Evolutionary conservation across 2,888 invertebrate species (phyloP), one percentile per base, ranked within the genome.

Genomic region (Osmoderma eremita): DNA sequence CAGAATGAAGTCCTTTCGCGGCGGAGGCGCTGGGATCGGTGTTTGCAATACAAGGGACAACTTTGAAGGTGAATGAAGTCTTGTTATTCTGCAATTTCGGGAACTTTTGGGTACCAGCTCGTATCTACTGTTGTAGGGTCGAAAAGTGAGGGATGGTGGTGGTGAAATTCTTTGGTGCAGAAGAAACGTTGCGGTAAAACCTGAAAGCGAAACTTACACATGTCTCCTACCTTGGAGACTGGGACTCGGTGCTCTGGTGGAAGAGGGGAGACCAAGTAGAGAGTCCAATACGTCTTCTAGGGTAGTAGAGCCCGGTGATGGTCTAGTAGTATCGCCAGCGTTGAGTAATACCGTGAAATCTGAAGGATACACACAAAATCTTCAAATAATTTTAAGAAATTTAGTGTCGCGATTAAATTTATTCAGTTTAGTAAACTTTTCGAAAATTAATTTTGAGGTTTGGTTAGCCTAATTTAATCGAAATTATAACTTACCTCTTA

Each of bases 211-310:
- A 88, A 91, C 90, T 91, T 91, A 90, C 90, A 90, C 88, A 87
- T 88, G 89, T 88, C 86, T 87, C 87, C 87, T 87, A 87, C 87
- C 87, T 87, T 86, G 86, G 86, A 86, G 86, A 80, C 85, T 86
- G 77, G 88, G 88, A 80, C 93, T 93, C 76, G 92, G 90, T 79
- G 92, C 91, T 80, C 91, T 87, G 78, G 91, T 88, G 75, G 89
- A 87, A 73, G 91, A 88, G 78, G 94, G 92, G 80, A 94, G 88
- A 79, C 95, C 94, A 83, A 96, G 89, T 75, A 96, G 89, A 73
- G 95, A 94, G 84, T 96, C 94, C 84, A 96, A 87, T 73, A 96
- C 95, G 86, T 96, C 95, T 86, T 96, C 95, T 81, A 96, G 86
- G 73, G 95, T 96, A 69, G 94, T 92, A 75, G 92, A 92, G 78